Evolutionary conservation across 2,113 vertebrate genomes (phyloP).

Genomic region (Neolamprologus brichardi): DNA sequence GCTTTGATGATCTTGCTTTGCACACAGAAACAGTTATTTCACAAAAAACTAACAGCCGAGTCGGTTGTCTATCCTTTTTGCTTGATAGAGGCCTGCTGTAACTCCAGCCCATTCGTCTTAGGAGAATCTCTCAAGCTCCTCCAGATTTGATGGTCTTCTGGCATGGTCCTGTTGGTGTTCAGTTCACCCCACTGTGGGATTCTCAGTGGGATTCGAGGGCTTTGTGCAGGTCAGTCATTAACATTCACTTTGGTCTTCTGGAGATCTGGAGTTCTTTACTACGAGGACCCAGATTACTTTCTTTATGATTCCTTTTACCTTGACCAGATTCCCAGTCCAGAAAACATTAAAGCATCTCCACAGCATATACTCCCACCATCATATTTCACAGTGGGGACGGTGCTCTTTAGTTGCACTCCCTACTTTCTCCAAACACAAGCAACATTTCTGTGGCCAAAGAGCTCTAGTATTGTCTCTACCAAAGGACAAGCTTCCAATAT

Average conservation of each 20-base stretch:
- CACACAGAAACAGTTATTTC: neutral
- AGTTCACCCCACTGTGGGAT: neutral
- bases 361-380: too few species aligned
- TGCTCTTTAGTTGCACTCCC: neutral
- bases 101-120: neutral
- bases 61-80: neutral
- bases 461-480: neutral
- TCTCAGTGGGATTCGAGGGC: neutral
- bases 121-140: neutral
- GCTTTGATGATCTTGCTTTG: neutral
- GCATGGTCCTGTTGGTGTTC: neutral
- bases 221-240: neutral
- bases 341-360: neutral
- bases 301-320: neutral
- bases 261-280: neutral
- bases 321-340: neutral
- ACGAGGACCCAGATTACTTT: rapidly evolving
- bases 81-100: neutral
- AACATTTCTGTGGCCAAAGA: neutral
- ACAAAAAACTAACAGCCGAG: neutral
- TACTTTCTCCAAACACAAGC: neutral
- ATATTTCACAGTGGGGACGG: rapidly evolving
- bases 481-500: neutral
- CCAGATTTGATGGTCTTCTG: neutral
- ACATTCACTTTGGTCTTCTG: neutral